phyloP scores from a whole-genome alignment of 2,113 vertebrate genomes.

The Heliornis fulica region DNA sequence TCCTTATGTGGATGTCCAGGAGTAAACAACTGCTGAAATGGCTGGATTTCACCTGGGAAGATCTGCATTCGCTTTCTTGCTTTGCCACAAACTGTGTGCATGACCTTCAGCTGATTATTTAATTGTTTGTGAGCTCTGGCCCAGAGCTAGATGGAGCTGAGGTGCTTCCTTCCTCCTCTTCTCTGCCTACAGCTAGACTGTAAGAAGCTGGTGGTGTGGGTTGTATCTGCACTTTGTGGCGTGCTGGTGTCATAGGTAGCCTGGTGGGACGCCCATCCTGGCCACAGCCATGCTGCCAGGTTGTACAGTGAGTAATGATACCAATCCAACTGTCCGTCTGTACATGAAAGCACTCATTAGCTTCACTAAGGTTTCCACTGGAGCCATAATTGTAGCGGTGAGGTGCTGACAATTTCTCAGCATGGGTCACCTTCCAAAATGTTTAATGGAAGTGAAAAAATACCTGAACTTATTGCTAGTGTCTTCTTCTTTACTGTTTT shows the following conservation, averaged over 20 bases:
- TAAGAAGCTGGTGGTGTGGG: not conserved
- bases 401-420: conserved; percentile 51
- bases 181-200: not conserved
- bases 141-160: not conserved
- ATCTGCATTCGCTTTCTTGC: not conserved
- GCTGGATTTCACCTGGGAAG: not conserved
- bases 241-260: not conserved
- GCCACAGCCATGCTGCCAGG: not conserved
- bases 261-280: not conserved
- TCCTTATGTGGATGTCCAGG: not conserved
- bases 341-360: conserved; percentile 42
- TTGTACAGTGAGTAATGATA: conserved; percentile 5
- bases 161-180: not conserved
- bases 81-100: not conserved
- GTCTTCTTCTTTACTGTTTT: conserved; percentile 29
- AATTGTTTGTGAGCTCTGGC: not conserved
- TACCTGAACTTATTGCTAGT: conserved; percentile 32
- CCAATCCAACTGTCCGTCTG: conserved; percentile 25
- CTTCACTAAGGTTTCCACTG: conserved; percentile 21
- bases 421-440: conserved; percentile 38
- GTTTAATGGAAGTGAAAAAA: conserved; percentile 35
- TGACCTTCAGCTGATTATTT: not conserved
- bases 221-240: not conserved
- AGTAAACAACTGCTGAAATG: not conserved
- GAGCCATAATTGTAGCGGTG: not conserved